phyloP scores from a whole-genome alignment of 2,888 invertebrate genomes.

The Meghimatium bilineatum region DNA sequence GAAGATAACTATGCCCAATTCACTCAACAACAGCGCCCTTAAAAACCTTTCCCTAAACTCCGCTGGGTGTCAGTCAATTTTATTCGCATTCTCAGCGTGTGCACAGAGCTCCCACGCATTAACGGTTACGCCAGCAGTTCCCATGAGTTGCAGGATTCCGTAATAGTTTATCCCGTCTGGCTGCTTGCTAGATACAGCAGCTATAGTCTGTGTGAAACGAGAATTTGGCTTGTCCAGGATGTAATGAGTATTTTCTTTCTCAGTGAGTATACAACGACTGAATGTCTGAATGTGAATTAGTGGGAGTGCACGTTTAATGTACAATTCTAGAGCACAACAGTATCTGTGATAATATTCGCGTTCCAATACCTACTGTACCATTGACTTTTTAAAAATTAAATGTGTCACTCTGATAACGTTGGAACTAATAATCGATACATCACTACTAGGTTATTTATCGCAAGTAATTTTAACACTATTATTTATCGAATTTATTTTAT shows the following conservation, averaged over 20 bases:
- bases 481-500: not conserved
- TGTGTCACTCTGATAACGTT: not conserved
- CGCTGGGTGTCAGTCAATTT: not conserved
- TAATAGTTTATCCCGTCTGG: not conserved
- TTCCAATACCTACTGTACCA: not conserved
- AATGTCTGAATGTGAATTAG: not conserved
- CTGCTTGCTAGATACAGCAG: not conserved
- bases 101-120: not conserved
- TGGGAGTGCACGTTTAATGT: not conserved
- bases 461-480: not conserved
- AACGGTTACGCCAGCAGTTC: not conserved
- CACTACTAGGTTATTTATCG: not conserved
- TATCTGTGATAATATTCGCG: not conserved
- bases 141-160: not conserved
- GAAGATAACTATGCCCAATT: not conserved
- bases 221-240: not conserved
- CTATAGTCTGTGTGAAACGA: not conserved
- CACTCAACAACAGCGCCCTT: not conserved
- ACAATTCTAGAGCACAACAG: not conserved
- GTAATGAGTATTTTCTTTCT: not conserved
- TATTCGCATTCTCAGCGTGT: not conserved
- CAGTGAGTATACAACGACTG: not conserved
- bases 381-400: not conserved
- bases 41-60: not conserved
- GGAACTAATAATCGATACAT: not conserved